These are phyloP conservation scores for Hystrix brachyura DNA, from an alignment of 2,113 vertebrate species.

Conservation along the genomic window DNA sequence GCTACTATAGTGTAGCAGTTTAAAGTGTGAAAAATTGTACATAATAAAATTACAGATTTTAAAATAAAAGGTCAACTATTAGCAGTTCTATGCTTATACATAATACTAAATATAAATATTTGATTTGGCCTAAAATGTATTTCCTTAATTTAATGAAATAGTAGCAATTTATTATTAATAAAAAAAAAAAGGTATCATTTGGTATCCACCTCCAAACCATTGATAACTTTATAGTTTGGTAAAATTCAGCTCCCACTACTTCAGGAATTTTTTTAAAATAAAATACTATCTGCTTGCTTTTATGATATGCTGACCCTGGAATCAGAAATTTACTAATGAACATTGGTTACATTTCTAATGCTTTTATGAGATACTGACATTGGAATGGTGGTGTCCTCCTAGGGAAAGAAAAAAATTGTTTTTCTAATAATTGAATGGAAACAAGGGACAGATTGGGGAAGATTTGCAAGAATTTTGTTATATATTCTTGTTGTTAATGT, in stretches of 20 bases:
- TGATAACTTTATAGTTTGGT: background rate
- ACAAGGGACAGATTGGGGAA: background rate
- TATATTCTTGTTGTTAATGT: background rate
- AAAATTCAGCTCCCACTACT: background rate
- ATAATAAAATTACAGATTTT: background rate
- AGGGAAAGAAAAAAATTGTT: background rate
- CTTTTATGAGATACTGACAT: background rate
- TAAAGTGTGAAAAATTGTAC: background rate
- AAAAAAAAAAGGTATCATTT: background rate
- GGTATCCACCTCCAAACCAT: background rate
- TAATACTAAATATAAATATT: slow-evolving; percentile 29
- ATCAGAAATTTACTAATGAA: background rate
- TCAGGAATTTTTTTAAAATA: background rate
- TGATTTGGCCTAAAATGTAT: background rate
- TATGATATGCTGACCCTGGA: background rate
- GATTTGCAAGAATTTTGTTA: background rate
- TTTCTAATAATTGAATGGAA: background rate
- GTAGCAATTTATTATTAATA: background rate
- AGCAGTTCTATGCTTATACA: background rate
- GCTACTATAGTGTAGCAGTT: background rate
- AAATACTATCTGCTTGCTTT: background rate
- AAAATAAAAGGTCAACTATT: background rate
- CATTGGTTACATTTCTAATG: slow-evolving; percentile 18
- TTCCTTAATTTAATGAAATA: background rate
- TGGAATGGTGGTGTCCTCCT: background rate